Conservation (phyloP, 2,888 invertebrate genomes). For the Colostygia pectinataria region DNA sequence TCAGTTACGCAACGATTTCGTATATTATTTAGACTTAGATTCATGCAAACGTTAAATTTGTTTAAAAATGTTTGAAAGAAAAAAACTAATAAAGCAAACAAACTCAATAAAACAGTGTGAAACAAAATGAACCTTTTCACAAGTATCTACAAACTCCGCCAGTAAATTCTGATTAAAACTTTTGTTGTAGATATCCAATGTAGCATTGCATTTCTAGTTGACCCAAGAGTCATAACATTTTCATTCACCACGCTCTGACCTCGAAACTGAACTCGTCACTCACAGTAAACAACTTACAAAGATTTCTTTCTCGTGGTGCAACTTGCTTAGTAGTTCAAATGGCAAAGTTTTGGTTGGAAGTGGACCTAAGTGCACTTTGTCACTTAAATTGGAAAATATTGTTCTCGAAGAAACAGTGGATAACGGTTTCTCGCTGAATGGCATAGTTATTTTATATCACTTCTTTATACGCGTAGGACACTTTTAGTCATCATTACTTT, state of each 20-base stretch:
- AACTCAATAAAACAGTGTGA: too few relatives aligned
- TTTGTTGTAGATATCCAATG: too few relatives aligned
- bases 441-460: conserved; percentile 45
- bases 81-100: too few relatives aligned
- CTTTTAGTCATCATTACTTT: too few relatives aligned
- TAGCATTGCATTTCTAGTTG: not conserved
- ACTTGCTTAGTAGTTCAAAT: conserved; percentile 74
- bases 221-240: not conserved
- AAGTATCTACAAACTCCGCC: too few relatives aligned
- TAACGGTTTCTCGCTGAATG: conserved; percentile 56
- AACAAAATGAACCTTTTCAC: too few relatives aligned
- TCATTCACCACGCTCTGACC: conserved; percentile 13
- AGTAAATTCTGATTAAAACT: too few relatives aligned
- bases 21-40: too few relatives aligned
- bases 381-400: conserved; percentile 82
- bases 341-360: conserved; percentile 79
- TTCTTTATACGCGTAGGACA: not conserved
- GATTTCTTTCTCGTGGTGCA: conserved; percentile 50
- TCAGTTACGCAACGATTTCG: too few relatives aligned
- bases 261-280: conserved; percentile 24
- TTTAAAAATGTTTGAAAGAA: too few relatives aligned
- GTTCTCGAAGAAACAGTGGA: conserved; percentile 65
- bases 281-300: conserved; percentile 51
- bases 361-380: conserved; percentile 81
- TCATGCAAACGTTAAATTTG: too few relatives aligned